These are phyloP conservation scores for Mylabris phalerata DNA, from an alignment of 1,140 invertebrate species.

Conservation along the genomic window DNA sequence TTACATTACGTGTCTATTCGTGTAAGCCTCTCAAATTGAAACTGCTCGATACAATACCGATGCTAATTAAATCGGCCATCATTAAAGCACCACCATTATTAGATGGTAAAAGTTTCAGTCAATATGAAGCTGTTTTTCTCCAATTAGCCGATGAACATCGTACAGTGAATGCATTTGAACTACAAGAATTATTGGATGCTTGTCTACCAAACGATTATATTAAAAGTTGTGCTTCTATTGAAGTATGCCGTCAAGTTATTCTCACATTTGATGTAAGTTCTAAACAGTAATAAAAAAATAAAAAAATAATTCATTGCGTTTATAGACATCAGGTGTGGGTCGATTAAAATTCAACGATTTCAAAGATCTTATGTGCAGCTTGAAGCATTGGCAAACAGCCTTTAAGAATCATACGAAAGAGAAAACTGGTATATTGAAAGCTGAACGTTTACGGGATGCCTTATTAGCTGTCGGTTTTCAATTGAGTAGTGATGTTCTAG, in stretches of 20 bases:
- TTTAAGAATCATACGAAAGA: slow-evolving; percentile 89
- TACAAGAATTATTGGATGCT: slow-evolving; percentile 84
- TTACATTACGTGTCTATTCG: slow-evolving; percentile 76
- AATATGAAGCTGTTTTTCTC: slow-evolving; percentile 85
- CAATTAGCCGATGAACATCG: slow-evolving; percentile 82
- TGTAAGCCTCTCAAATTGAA: slow-evolving; percentile 76
- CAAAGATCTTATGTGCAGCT: slow-evolving; percentile 85
- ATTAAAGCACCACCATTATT: slow-evolving; percentile 60
- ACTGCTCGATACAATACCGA: slow-evolving; percentile 69
- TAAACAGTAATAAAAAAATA: neutral
- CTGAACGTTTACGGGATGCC: slow-evolving; percentile 78
- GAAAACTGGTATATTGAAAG: slow-evolving; percentile 82
- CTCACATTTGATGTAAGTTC: slow-evolving; percentile 74
- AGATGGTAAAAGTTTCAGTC: slow-evolving; percentile 69
- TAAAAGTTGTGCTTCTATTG: slow-evolving; percentile 86
- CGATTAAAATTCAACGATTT: slow-evolving; percentile 80
- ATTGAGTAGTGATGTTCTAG: slow-evolving; percentile 74
- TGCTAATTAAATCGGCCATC: slow-evolving; percentile 64
- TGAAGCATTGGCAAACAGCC: slow-evolving; percentile 85
- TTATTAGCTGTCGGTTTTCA: slow-evolving; percentile 82
- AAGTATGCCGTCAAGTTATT: slow-evolving; percentile 86
- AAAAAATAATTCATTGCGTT: neutral
- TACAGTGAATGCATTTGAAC: slow-evolving; percentile 85
- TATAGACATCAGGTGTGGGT: slow-evolving; percentile 69
- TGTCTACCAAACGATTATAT: slow-evolving; percentile 93